Conservation (phyloP, 2,113 vertebrate species). For the Cinclus cinclus region DNA sequence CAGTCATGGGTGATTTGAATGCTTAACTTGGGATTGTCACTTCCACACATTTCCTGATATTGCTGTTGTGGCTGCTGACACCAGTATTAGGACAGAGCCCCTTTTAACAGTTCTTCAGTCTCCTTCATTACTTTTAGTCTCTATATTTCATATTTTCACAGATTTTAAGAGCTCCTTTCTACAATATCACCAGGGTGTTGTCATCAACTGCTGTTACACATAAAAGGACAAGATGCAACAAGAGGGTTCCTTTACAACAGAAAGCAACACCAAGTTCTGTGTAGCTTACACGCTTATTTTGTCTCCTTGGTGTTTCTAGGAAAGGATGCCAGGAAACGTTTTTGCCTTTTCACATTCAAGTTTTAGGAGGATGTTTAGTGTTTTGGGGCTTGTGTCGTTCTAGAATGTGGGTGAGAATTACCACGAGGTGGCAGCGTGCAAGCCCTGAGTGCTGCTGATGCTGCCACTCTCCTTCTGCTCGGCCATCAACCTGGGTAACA, state of each 20-base stretch:
- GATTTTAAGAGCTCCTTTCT: background rate
- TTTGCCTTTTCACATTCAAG: background rate
- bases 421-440: slow-evolving; percentile 35
- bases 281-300: background rate
- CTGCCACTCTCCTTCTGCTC: rapidly evolving
- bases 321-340: background rate
- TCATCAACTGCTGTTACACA: background rate
- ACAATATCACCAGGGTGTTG: background rate
- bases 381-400: background rate
- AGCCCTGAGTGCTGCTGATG: rapidly evolving
- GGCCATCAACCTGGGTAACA: background rate
- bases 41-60: no score
- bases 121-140: background rate
- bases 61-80: background rate
- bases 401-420: background rate
- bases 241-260: background rate
- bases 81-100: background rate
- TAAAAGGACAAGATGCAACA: background rate
- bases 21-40: background rate
- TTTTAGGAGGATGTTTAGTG: background rate
- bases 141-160: background rate
- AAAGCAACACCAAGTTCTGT: background rate
- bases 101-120: background rate
- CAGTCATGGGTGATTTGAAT: rapidly evolving
- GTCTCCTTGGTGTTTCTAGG: background rate